Evolutionary conservation across 2,797 vertebrate species (phyloP), one percentile per base, ranked within the genome.

Genomic region (Syngnathus rostellatus): DNA sequence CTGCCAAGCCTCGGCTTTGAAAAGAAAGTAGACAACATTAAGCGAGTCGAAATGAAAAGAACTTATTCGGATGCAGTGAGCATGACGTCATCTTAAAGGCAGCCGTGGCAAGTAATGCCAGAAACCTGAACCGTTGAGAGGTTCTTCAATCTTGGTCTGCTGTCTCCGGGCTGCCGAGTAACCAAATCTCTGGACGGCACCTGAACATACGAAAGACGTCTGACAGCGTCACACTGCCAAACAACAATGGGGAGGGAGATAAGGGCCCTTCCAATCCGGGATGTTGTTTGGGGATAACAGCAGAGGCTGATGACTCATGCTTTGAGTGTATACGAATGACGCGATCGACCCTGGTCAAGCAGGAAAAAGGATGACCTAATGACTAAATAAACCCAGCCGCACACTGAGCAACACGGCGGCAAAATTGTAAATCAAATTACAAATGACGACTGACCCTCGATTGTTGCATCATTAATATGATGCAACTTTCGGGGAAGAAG

Each of bases 1-100:
- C 3, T 53, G 50, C 50, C 74, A 76, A 76, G 48, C 37, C 66
- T 48, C 58, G 37, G 17, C 6, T 37, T 37, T 2, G 8, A 57
- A 17, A 25, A 2, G 16, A 17, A 59, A 10, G 7, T 58, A 16
- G 31, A 7, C 6, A 59, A n/a, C 19, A 59, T 38, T 19, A 51
- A n/a, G 19, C 9, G n/a, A 51, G 19, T 51, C 19, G 2, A 51
- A 51, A 3, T 51, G 48, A 51, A n/a, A 51, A 50, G 2, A 7
- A 17, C 0, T 7, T 21, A 2, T 51, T 51, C n/a, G 8, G 8
- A 51, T 51, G 8, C 16, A 51, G 19, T 12, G 9, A 51, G 8
- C 19, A 37, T 58, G 55, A 57, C 54, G 6, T 16, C 31, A 58
- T 38, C 25, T 16, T 3, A 7, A 58, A 17, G 12, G 14, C 31